Base-by-base conservation (phyloP, 1,140 invertebrate species). In the Drosophila ficusphila region DNA sequence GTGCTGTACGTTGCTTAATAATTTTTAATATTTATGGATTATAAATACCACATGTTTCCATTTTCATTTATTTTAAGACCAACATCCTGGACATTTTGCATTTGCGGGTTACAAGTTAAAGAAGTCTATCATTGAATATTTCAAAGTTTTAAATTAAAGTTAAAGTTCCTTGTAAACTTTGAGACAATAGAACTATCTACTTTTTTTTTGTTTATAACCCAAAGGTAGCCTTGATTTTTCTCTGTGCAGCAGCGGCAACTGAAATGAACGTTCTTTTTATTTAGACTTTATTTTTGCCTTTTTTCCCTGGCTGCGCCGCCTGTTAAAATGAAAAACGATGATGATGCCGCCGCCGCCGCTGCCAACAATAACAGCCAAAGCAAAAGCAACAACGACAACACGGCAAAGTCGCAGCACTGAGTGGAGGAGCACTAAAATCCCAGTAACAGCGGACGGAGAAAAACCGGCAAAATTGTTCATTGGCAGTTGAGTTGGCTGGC, bases 301-400 rank as follows among this genome's bases (percentile, higher is more conserved):
- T 58, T 69, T 61, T 74, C 46, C 46, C 60, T 74, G 61, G 71
- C 62, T 76, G 72, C 47, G 72, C 72, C 73, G 72, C 72, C 73
- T 76, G 73, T 76, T 76, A 76, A 76, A 76, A 76, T 76, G 73
- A 76, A 76, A 76, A 76, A 76, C 73, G 73, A 76, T 76, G 73
- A 76, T 74, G 72, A 75, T 75, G 73, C 62, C 54, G 62, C 62
- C 71, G 31, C 51, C 42, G 54, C 54, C 25, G 58, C 62, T 51
- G 46, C 62, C 70, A 64, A 61, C 62, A 74, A 58, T 46, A 46
- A 46, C 27, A 41, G 33, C 16, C 12, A 12, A n/a, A n/a, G n/a
- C 27, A 11, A 29, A 29, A 52, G 19, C 54, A 19, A 39, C 21
- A 34, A 23, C 14, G 12, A 38, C 16, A 12, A 54, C 29, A 53